Evolutionary conservation across 2,797 vertebrate genomes (phyloP), one percentile per base, ranked within the genome.

Genomic region (Lithobates sylvaticus): DNA sequence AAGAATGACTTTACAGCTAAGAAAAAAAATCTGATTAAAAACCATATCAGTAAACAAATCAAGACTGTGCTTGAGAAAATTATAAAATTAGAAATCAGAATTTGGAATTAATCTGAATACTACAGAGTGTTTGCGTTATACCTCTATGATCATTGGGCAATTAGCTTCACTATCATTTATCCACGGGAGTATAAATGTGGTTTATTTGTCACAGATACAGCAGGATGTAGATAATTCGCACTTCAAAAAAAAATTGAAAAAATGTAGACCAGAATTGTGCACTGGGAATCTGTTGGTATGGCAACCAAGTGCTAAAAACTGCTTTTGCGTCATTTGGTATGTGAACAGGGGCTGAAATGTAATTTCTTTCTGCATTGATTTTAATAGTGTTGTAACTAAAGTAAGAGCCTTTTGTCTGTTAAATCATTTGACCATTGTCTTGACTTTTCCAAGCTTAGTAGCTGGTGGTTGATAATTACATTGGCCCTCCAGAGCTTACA

Each of bases 211-310:
- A 36, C 26, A 9, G 27, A 39, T 81, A 27, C 29, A 81, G 50
- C 8, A 21, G 32, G 21, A 71, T 36, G 10, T 39, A 26, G 44
- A 23, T 58, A 72, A 81, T 71, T 81, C 47, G 36, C 50, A 68
- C 77, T 44, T 78, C 2, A 13, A 64, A 58, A 65, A 78, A 78
- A 34, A 78, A 39, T 8, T 8, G 26, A 8, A 0, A 26, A 65
- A 9, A 65, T 5, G 15, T n/a, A 65, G 26, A 65, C 8, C 10
- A 65, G 61, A 9, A 9, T 65, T n/a, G 44, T 32, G 23, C 44
- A 72, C 1, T 7, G 29, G 79, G 79, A 81, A 58, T 81, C 70
- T 47, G 47, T 80, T 68, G 47, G 27, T 81, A 81, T 81, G 50
- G 69, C 70, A 81, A 80, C 67, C 50, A 18, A 50, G 67, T 1